Evolutionary conservation across 2,113 vertebrate species (phyloP).

Genomic region (Salminus brasiliensis): DNA sequence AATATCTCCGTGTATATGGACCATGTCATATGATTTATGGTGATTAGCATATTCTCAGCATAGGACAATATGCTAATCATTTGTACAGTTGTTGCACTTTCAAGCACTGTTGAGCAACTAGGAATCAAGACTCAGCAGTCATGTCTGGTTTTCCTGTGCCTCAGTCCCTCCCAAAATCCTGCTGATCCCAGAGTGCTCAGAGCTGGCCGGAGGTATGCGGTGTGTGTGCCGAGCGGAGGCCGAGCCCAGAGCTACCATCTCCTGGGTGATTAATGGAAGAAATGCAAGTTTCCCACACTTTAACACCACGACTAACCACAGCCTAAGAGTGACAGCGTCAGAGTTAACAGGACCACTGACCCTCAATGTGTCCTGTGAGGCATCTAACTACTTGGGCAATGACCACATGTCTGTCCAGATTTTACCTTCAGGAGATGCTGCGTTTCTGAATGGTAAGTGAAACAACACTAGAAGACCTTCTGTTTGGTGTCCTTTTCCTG

Average conservation of each 20-base stretch:
- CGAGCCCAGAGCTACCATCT: conserved; percentile 43
- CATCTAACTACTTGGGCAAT: conserved; percentile 36
- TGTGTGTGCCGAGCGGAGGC: conserved; percentile 56
- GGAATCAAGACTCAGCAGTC: too few species aligned
- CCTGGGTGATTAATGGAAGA: conserved; percentile 57
- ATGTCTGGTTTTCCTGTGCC: not conserved
- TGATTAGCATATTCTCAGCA: too few species aligned
- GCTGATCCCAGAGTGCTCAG: conserved; percentile 52
- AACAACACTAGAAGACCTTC: not conserved
- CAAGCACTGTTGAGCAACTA: too few species aligned
- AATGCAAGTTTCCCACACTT: not conserved
- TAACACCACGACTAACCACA: not conserved
- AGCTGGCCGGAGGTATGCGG: not conserved
- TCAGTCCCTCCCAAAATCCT: conserved; percentile 56
- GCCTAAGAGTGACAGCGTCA: not conserved
- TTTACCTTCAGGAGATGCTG: conserved; percentile 1
- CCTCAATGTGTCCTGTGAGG: conserved; percentile 46
- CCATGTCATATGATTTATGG: too few species aligned
- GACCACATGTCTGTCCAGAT: not conserved
- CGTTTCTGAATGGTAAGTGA: not conserved
- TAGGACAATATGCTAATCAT: too few species aligned
- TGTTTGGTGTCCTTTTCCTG: not conserved
- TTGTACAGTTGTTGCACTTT: too few species aligned
- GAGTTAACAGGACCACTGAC: conserved; percentile 3
- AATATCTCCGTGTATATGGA: too few species aligned